These are phyloP conservation scores for Apoda limacodes DNA, from an alignment of 2,888 invertebrate species.

Conservation along the genomic window DNA sequence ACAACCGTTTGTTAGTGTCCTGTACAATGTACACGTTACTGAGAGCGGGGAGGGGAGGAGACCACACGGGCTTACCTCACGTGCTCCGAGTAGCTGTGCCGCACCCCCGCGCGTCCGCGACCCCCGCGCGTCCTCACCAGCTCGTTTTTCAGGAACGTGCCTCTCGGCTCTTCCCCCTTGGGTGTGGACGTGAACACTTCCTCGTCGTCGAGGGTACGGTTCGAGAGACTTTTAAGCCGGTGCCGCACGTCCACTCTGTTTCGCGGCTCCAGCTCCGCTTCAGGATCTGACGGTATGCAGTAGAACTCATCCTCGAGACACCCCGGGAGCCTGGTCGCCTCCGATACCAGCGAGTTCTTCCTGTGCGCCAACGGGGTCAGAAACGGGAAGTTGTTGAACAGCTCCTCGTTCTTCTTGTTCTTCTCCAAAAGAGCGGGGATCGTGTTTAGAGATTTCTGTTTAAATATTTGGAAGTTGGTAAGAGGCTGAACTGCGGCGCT, in stretches of 20 bases:
- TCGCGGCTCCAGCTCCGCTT: slow-evolving; percentile 25
- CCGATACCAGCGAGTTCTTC: slow-evolving; percentile 48
- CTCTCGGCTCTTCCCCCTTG: slow-evolving; percentile 13
- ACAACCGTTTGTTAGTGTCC: slow-evolving; percentile 3
- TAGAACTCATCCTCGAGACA: slow-evolving; percentile 62
- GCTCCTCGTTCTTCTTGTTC: slow-evolving; percentile 42
- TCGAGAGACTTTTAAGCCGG: slow-evolving; percentile 37
- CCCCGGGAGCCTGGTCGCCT: slow-evolving; percentile 44
- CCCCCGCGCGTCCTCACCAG: slow-evolving; percentile 18
- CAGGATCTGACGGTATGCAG: slow-evolving; percentile 46
- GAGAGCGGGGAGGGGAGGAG: slow-evolving; percentile 12
- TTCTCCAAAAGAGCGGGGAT: slow-evolving; percentile 51
- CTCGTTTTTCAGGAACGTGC: slow-evolving; percentile 1
- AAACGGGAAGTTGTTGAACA: slow-evolving; percentile 69
- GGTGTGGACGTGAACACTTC: slow-evolving; percentile 21
- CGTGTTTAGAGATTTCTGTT: slow-evolving; percentile 60
- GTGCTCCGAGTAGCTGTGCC: slow-evolving; percentile 49
- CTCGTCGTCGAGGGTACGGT: slow-evolving; percentile 30
- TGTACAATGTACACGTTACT: slow-evolving; percentile 4
- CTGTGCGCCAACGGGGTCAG: slow-evolving; percentile 70
- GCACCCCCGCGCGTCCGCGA: slow-evolving; percentile 23
- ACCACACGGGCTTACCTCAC: slow-evolving; percentile 43
- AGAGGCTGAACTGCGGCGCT: slow-evolving; percentile 46
- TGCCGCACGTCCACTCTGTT: slow-evolving; percentile 41
- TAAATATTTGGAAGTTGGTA: slow-evolving; percentile 56